Base-by-base conservation (phyloP, 1,140 invertebrate genomes). In the Saccostrea glomerata region DNA sequence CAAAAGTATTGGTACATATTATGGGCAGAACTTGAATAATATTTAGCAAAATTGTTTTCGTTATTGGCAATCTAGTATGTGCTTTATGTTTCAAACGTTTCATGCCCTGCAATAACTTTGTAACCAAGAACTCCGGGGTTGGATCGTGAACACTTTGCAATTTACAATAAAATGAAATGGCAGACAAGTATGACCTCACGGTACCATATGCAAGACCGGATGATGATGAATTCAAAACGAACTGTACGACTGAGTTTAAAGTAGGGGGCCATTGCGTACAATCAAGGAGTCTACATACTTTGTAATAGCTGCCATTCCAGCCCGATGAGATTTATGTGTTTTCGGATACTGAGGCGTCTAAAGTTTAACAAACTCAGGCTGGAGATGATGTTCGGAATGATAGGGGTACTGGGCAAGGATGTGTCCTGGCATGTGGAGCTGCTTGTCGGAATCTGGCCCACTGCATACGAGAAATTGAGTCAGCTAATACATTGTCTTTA, bases 91-190 rank as follows among this genome's bases (percentile, higher is more conserved):
- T 70, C 23, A 70, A 70, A 70, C 0, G 17, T 70, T 70, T 70
- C 66, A 23, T 73, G n/a, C 66, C 23, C 25, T 73, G 2, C 66
- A 73, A 13, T 73, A 73, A 73, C 66, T 73, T 73, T 25, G n/a
- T 25, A 23, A 73, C 66, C n/a, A 73, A 30, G 66, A 25, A 73
- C 25, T 73, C 23, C 3, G 66, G 25, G 25, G 23, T 73, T 25
- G n/a, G n/a, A 30, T 73, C 66, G 13, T n/a, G 66, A 25, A 73
- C 25, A 13, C 25, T 73, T 25, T 25, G n/a, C 66, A 73, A 73
- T 6, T 73, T 73, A 73, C 23, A 73, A 25, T 73, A 23, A 60
- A 17, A 25, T 73, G 66, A 73, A 73, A 73, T 73, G n/a, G n/a
- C 23, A 73, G 20, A 30, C 23, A 30, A 73, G 25, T 30, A 73